phyloP scores from a whole-genome alignment of 2,888 invertebrate genomes.

The Cataglyphis rosenhaueri region DNA sequence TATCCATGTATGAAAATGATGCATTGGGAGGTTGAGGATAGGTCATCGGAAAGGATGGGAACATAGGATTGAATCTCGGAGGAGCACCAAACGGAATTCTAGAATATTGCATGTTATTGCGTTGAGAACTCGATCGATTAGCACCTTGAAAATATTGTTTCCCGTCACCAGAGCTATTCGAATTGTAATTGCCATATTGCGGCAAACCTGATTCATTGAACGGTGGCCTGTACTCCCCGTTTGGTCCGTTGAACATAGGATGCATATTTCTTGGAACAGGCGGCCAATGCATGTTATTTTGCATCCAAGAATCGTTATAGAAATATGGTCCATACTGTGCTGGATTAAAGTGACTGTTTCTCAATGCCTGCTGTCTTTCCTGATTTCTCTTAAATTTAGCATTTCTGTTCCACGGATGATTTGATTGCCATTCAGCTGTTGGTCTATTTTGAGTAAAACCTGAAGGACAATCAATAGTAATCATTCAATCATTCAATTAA shows the following conservation, averaged over 20 bases:
- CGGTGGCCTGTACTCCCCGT: slow-evolving; percentile 37
- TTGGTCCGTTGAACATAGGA: slow-evolving; percentile 13
- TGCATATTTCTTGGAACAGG: slow-evolving; percentile 1
- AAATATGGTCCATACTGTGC: slow-evolving; percentile 46
- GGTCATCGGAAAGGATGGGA: slow-evolving; percentile 1
- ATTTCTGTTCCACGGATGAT: slow-evolving; percentile 80
- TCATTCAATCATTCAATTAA: not conserved
- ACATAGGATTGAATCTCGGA: slow-evolving; percentile 35
- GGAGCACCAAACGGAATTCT: slow-evolving; percentile 34
- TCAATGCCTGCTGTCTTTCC: slow-evolving; percentile 50
- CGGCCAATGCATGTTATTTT: slow-evolving; percentile 41
- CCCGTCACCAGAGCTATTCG: slow-evolving; percentile 15
- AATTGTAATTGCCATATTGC: slow-evolving; percentile 33
- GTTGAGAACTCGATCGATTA: slow-evolving; percentile 36
- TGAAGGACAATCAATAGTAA: slow-evolving; percentile 17
- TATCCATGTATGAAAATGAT: slow-evolving; percentile 40
- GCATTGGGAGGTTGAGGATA: slow-evolving; percentile 18
- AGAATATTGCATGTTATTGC: slow-evolving; percentile 29
- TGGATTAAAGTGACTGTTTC: slow-evolving; percentile 15
- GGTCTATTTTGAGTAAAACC: slow-evolving; percentile 1
- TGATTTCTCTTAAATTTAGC: not conserved
- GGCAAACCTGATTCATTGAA: slow-evolving; percentile 15
- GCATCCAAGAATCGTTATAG: slow-evolving; percentile 66
- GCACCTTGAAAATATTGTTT: slow-evolving; percentile 50
- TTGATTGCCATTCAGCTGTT: slow-evolving; percentile 74